Evolutionary conservation across 2,797 vertebrate genomes (phyloP), one percentile per base, ranked within the genome.

Genomic region (Synaphobranchus kaupii): DNA sequence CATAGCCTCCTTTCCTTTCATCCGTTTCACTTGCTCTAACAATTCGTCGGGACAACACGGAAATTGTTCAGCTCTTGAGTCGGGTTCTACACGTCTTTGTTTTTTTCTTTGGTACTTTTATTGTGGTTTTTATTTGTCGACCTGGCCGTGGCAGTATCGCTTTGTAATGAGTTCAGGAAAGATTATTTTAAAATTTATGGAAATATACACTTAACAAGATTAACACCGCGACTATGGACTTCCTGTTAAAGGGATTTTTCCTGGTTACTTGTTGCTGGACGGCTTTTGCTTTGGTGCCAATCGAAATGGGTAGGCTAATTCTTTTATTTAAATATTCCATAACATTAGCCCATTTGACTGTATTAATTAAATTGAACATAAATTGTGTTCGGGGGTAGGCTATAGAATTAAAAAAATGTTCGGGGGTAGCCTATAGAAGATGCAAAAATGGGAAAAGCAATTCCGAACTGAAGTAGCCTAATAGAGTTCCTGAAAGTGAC

Each of bases 11-110:
- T 25, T 25, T 10, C 1, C 44, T 47, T 10, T 13, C 44, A 25
- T 81, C 10, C 22, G 25, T 25, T 81, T 81, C 10, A n/a, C 1
- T 48, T 81, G 22, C 28, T 76, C 10, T 39, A n/a, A 4, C 22
- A 50, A 81, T 50, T 81, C 22, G 44, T 50, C 44, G 78, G 78
- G 28, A 47, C 44, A 81, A 81, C 22, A 81, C 78, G 78, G 78
- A 81, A 81, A 78, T 78, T 39, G 34, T 78, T 13, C 3, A 78
- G 15, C 58, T 78, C 73, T 78, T 9, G 73, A 20, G 34, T 47
- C 17, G 7, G 39, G 4, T 20, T 78, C 34, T 28, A 31, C 28
- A 71, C 8, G 5, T 71, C 20, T 10, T 20, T 25, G 5, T 81
- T 22, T 50, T 39, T 17, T 3, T 31, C 1, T n/a, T 81, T 3